Base-by-base conservation (phyloP, 2,888 invertebrate species). In the Calephelis perditalis region DNA sequence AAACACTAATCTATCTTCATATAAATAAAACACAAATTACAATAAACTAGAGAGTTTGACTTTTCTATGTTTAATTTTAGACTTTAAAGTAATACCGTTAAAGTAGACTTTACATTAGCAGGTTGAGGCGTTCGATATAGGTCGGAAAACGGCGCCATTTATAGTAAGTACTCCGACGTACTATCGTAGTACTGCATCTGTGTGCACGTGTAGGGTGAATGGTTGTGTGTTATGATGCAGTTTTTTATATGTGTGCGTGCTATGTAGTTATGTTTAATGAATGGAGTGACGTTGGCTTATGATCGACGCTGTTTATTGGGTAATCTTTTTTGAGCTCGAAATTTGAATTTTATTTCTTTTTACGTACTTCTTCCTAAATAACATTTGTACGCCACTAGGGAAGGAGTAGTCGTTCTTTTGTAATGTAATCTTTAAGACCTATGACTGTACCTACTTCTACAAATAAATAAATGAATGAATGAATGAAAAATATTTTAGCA, bases 131-230 rank as follows among this genome's bases (percentile, higher is more conserved):
- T 72, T 70, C 72, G 73, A 77, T 81, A 82, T 85, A 80, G 81
- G 79, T 81, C 81, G 81, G 82, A 81, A 84, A 85, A 84, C 83
- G 82, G 78, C 80, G 73, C 82, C 83, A 79, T 79, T 87, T 86
- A 85, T 87, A 87, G 87, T 88, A 87, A 87, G 87, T 88, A 87
- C 83, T 81, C 79, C 74, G 79, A 74, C 81, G 85, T 88, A 86
- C 82, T 81, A 83, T 79, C 81, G 84, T 86, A 85, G 86, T 86
- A 83, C 65, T 65, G 72, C 65, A 71, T 68, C 63, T 69, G 73
- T 73, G 75, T 78, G 81, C 75, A 79, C 71, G 75, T 68, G 71
- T 64, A 69, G 65, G 63, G 68, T 71, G 69, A 71, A 69, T 70
- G 67, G 73, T 15, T 67, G 68, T 68, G 67, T 65, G 67, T 69